A percentile compares a stretch with the other conserved stretches of the same genome.
Evolutionary conservation across 1,140 invertebrate species (phyloP).

Genomic region (Zophobas morio): DNA sequence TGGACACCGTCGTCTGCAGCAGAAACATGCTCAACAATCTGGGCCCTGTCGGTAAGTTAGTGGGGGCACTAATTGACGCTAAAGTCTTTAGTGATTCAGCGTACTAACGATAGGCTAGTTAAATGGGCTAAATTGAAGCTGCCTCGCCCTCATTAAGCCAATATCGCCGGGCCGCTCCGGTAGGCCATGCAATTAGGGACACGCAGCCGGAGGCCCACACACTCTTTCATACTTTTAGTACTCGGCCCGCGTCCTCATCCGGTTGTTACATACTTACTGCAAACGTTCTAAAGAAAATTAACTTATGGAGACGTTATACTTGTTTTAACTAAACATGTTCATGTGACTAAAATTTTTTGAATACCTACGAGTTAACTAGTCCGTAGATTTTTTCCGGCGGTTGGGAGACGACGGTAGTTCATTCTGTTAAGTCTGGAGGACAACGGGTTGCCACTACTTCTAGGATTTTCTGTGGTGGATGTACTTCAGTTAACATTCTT

Average conservation of each 20-base stretch:
- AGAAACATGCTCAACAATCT: constrained; percentile 67
- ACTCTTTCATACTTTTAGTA: constrained; percentile 57
- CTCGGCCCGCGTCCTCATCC: constrained; percentile 31
- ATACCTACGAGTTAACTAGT: too few species aligned
- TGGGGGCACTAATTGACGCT: constrained; percentile 67
- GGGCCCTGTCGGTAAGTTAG: constrained; percentile 67
- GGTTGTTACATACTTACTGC: constrained; percentile 2
- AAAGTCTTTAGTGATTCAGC: constrained; percentile 67
- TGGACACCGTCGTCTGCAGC: constrained; percentile 55
- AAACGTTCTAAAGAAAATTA: not conserved
- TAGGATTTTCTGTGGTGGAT: not conserved
- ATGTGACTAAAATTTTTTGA: constrained; percentile 21
- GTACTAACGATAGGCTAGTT: constrained; percentile 68
- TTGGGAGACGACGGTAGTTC: too few species aligned
- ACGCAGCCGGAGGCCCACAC: constrained; percentile 46
- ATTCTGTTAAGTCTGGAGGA: too few species aligned
- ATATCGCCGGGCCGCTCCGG: constrained; percentile 64
- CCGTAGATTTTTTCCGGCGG: too few species aligned
- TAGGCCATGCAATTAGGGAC: constrained; percentile 65
- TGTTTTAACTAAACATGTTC: not conserved
- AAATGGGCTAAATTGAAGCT: constrained; percentile 67
- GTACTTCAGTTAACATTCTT: constrained; percentile 27
- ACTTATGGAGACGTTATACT: not conserved
- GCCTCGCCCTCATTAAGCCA: constrained; percentile 68
- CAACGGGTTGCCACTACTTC: too few species aligned